Conservation (phyloP, 2,888 invertebrate species). For the Eristalis arbustorum region DNA sequence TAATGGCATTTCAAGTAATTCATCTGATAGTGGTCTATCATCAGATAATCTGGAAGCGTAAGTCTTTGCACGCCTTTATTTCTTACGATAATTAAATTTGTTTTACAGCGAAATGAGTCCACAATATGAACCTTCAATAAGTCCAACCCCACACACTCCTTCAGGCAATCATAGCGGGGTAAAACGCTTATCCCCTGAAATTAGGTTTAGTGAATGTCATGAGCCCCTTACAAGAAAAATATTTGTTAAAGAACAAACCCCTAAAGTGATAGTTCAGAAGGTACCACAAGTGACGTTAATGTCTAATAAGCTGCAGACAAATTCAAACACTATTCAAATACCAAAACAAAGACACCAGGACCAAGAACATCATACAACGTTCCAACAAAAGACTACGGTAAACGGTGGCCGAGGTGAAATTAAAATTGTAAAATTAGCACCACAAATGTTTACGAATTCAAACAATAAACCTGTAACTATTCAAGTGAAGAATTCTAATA, state of each 20-base stretch:
- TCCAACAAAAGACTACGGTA: neutral
- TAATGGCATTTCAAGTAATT: slow-evolving; percentile 71
- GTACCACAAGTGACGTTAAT: slow-evolving; percentile 71
- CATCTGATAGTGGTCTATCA: slow-evolving; percentile 87
- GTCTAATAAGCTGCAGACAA: slow-evolving; percentile 46
- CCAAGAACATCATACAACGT: slow-evolving; percentile 17
- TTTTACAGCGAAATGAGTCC: slow-evolving; percentile 72
- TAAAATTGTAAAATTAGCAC: slow-evolving; percentile 72
- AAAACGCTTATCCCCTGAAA: slow-evolving; percentile 54
- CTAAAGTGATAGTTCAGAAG: slow-evolving; percentile 73
- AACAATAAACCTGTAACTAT: slow-evolving; percentile 72
- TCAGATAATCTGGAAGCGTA: slow-evolving; percentile 83
- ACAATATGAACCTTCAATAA: slow-evolving; percentile 71
- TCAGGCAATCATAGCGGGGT: slow-evolving; percentile 69
- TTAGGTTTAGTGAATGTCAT: slow-evolving; percentile 9
- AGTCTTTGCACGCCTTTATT: slow-evolving; percentile 72
- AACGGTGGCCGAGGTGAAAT: slow-evolving; percentile 57
- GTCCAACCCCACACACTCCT: slow-evolving; percentile 71
- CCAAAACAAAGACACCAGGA: slow-evolving; percentile 25
- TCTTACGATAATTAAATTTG: neutral
- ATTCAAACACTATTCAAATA: slow-evolving; percentile 7
- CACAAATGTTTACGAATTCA: slow-evolving; percentile 64
- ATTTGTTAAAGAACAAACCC: slow-evolving; percentile 44
- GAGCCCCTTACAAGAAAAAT: slow-evolving; percentile 15
- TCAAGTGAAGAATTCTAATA: slow-evolving; percentile 72